phyloP scores from a whole-genome alignment of 2,113 vertebrate genomes.

The Chiloscyllium plagiosum region DNA sequence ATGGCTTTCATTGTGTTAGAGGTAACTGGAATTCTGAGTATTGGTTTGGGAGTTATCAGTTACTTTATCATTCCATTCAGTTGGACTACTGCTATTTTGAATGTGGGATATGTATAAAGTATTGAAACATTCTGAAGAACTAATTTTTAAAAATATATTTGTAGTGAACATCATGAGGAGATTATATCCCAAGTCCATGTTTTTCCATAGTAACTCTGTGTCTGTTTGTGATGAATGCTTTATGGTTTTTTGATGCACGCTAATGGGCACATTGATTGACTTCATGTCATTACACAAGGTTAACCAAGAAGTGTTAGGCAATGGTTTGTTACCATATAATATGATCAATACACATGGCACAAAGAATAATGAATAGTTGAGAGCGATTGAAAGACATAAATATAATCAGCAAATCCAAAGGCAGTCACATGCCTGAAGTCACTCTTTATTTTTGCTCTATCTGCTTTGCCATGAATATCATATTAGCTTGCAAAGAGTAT shows the following conservation, averaged over 20 bases:
- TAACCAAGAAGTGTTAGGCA: neutral
- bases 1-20: neutral
- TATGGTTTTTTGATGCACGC: neutral
- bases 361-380: neutral
- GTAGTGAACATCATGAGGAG: neutral
- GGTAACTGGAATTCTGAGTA: neutral
- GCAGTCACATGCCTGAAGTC: neutral
- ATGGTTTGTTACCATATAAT: neutral
- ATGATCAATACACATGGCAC: neutral
- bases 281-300: neutral
- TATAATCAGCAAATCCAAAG: neutral
- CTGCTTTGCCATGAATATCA: neutral
- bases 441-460: neutral
- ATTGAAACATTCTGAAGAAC: neutral
- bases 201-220: neutral
- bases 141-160: neutral
- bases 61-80: neutral
- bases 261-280: neutral
- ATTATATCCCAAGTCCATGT: neutral
- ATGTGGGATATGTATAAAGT: neutral
- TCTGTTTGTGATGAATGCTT: neutral
- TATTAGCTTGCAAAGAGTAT: neutral
- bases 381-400: neutral
- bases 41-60: neutral
- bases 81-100: neutral